Base-by-base conservation (phyloP, 2,888 invertebrate genomes). In the Cephalotes varians region DNA sequence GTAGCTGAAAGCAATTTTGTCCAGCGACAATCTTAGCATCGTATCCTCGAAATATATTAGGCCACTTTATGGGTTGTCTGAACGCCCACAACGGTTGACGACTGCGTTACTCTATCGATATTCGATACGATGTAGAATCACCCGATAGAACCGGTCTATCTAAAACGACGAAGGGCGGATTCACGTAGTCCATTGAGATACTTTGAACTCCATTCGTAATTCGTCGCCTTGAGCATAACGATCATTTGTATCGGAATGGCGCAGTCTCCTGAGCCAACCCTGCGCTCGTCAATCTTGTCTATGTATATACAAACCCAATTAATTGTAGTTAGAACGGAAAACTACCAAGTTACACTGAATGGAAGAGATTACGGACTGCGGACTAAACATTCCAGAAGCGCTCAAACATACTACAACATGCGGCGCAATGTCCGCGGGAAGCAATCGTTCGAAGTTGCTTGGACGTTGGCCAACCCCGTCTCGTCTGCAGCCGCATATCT, bases 361-460 rank as follows among this genome's bases (percentile, higher is more conserved):
- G 81, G 73, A 69, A 84, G 84, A 84, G 77, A 85, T 81, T 71
- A 79, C 47, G 62, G 83, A 77, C 82, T 81, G 85, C 86, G 84
- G 83, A 83, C 72, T 86, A 85, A 90, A 91, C 89, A 91, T 91
- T 91, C 89, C 90, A 87, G 85, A 86, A 85, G 87, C 80, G 87
- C 77, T 84, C 84, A 81, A 87, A 84, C 91, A 86, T 88, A 82
- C 87, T 89, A 89, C 90, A 84, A 85, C 69, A 83, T 64, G 85
- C 64, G 65, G 82, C 65, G 60, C 47, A 71, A 79, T 64, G 69
- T 67, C 28, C 67, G 72, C 73, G 72, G 77, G 84, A 92, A 91
- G 92, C 92, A 93, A 93, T 93, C 93, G 93, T 88, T 92, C 85
- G 87, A 91, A 93, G 92, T 93, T 92, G 91, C 90, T 93, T 94